Percentiles rank a stretch among this genome's conserved stretches.
phyloP scores from a whole-genome alignment of 2,797 vertebrate genomes.

The Prionace glauca region DNA sequence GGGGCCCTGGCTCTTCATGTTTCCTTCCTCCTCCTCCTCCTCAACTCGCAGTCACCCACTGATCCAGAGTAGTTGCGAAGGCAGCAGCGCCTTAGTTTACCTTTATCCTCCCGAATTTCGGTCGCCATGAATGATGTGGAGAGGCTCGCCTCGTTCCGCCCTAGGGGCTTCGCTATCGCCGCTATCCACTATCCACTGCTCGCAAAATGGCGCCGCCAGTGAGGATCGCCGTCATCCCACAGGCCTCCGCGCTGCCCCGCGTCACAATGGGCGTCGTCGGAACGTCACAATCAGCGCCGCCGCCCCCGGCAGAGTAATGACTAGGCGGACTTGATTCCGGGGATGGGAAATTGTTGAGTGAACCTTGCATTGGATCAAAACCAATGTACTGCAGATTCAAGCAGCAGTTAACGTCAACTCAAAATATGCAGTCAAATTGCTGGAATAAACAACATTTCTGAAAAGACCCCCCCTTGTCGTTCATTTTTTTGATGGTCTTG shows the following conservation, averaged over 20 bases:
- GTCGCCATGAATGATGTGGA: background rate
- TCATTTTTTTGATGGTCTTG: background rate
- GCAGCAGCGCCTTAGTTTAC: background rate
- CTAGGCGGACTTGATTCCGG: background rate
- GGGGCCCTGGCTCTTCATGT: background rate
- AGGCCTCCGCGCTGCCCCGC: background rate
- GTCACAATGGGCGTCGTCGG: background rate
- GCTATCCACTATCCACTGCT: background rate
- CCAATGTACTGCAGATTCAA: background rate
- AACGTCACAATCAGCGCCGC: background rate
- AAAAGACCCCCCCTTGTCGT: background rate
- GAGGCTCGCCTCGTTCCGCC: background rate
- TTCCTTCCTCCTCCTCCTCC: background rate
- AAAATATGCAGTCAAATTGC: background rate
- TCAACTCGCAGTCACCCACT: background rate
- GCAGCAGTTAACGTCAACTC: background rate
- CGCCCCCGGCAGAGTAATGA: background rate
- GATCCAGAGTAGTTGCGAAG: too few species aligned
- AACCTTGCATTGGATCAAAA: background rate
- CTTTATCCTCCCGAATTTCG: background rate
- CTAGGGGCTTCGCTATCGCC: background rate
- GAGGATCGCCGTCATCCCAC: background rate
- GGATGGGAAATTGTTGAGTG: too few species aligned
- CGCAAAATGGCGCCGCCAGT: slow-evolving; percentile 30
- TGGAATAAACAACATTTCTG: background rate